Conservation (phyloP, 2,113 vertebrate genomes). For the Notiomystis cincta region DNA sequence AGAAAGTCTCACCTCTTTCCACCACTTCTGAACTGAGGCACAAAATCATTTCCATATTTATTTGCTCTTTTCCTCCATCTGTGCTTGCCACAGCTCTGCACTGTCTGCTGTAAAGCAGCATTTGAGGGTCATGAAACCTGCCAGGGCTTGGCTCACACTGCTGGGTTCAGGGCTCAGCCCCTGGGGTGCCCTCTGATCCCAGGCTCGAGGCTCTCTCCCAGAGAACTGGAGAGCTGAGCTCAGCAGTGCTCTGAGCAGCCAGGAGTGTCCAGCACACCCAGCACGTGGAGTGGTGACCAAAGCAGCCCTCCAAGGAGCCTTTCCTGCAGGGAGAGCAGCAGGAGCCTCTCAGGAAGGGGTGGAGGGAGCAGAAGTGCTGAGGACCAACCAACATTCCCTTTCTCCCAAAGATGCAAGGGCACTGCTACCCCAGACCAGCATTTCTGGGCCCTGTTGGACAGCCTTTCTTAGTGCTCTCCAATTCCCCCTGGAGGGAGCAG, state of each 20-base stretch:
- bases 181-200: neutral
- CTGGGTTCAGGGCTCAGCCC: neutral
- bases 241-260: too few relatives aligned
- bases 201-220: neutral
- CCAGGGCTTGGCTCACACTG: too few relatives aligned
- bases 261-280: too few relatives aligned
- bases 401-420: neutral
- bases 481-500: neutral
- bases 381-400: neutral
- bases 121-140: neutral
- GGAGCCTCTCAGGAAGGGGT: neutral
- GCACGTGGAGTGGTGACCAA: neutral
- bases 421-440: neutral
- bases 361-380: neutral
- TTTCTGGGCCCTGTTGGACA: neutral
- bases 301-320: neutral
- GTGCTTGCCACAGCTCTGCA: neutral
- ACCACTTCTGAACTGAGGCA: neutral
- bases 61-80: neutral
- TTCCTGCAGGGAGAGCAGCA: neutral
- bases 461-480: neutral
- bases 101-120: neutral
- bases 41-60: rapidly evolving
- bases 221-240: neutral
- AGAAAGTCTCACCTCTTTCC: neutral